A percentile compares a stretch with the other conserved stretches of the same genome.
phyloP scores from a whole-genome alignment of 2,113 vertebrate species.

The Triplophysa dalaica region DNA sequence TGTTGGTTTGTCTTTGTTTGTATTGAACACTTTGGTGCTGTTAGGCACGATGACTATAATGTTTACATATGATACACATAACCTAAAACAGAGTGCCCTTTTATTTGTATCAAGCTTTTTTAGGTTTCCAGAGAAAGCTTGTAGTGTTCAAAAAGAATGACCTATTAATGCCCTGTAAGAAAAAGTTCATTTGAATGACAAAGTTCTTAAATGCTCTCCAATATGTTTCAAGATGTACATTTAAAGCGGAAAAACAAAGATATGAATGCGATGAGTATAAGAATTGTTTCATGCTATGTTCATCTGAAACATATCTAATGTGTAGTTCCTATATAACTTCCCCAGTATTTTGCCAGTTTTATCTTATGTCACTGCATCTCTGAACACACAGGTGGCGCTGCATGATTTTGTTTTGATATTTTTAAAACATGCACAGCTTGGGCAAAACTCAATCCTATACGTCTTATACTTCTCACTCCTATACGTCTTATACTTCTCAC shows the following conservation, averaged over 20 bases:
- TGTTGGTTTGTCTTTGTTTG: neutral
- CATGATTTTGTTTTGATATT: conserved; percentile 29
- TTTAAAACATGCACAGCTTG: no score
- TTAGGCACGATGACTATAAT: neutral
- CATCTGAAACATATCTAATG: no score
- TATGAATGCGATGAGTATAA: no score
- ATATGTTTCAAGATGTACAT: neutral
- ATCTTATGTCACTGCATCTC: neutral
- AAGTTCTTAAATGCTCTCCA: neutral
- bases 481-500: no score
- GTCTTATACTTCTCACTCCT: no score
- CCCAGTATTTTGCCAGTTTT: neutral
- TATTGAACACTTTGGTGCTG: neutral
- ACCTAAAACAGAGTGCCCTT: neutral
- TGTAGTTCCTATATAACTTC: no score
- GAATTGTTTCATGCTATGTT: no score
- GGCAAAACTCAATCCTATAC: neutral
- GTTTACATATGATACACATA: neutral
- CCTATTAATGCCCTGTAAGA: neutral
- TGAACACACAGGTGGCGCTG: conserved; percentile 41
- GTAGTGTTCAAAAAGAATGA: neutral
- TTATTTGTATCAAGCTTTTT: neutral
- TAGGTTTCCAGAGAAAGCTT: no score
- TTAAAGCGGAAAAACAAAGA: no score
- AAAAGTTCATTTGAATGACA: neutral